Evolutionary conservation across 2,888 invertebrate species (phyloP), one percentile per base, ranked within the genome.

Genomic region (Automeris io): DNA sequence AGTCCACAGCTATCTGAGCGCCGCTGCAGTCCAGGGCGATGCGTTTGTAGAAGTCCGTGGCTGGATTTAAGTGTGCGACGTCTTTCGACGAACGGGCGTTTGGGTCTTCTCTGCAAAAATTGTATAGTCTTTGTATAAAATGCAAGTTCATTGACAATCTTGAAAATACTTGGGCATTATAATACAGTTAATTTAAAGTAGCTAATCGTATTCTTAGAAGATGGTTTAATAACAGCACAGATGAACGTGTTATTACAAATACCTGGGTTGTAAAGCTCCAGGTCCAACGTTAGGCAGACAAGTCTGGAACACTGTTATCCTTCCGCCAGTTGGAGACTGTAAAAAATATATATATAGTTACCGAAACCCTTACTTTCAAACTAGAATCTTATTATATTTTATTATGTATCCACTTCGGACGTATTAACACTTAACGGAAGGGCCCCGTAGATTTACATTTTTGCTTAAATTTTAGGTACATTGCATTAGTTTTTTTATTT

Each of bases 21-120:
- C 95, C 97, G 53, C 97, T 97, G 77, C 98, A 99, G 73, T 99
- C 98, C 34, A 99, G 78, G 0, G 99, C 97, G 21, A 97, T 82
- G 33, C 97, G 92, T 85, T 99, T 99, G 86, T 83, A 85, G 87
- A 98, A 99, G 78, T 99, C 99, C 1, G 96, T 98, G 2, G 96
- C 96, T 0, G 99, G 98, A 74, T 95, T 96, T 46, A 98, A 80
- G 67, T 96, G 94, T 0, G 92, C 90, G 23, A 94, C 93, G 47
- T 97, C 96, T 68, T 95, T 93, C 5, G 92, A 90, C 2, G 92
- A 90, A 31, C 96, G 88, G 49, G 94, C 92, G 65, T 93, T 95
- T 1, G 97, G 95, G 76, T 98, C 95, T 83, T 99, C 98, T 54
- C 92, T 85, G 49, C 49, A 46, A 48, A 63, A 22, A 12, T 32